Percentiles rank a stretch among this genome's conserved stretches.
phyloP scores from a whole-genome alignment of 2,888 invertebrate species.

The Lutraria lutraria region DNA sequence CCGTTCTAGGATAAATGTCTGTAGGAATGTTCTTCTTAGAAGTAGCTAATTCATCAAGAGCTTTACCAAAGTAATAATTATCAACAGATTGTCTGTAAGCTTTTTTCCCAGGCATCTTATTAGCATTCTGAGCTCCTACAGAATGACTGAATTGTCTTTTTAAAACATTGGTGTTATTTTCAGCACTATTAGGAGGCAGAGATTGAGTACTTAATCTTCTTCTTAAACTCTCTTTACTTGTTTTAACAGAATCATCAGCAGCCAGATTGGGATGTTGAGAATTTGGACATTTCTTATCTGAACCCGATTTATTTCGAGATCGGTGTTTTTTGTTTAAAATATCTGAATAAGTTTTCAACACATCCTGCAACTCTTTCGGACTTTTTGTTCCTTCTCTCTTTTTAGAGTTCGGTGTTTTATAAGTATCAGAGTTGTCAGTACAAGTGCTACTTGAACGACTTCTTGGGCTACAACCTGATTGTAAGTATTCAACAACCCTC shows the following conservation, averaged over 20 bases:
- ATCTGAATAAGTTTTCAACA: conserved; percentile 58
- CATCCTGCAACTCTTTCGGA: conserved; percentile 57
- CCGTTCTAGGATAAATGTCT: not conserved
- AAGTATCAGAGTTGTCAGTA: conserved; percentile 34
- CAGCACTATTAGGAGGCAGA: conserved; percentile 33
- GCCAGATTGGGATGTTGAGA: conserved; percentile 52
- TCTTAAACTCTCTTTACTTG: conserved; percentile 13
- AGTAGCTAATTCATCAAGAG: not conserved
- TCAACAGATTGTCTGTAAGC: not conserved
- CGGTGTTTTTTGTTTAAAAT: conserved; percentile 51
- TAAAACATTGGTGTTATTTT: not conserved
- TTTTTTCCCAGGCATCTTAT: not conserved
- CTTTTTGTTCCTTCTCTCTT: conserved; percentile 50
- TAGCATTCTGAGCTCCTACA: not conserved
- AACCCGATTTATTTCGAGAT: conserved; percentile 31
- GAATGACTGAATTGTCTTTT: conserved; percentile 4
- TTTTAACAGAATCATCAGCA: not conserved
- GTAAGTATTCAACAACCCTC: conserved; percentile 58
- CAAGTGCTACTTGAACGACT: conserved; percentile 54
- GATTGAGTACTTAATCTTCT: conserved; percentile 59
- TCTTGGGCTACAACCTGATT: conserved; percentile 40
- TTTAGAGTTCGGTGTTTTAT: conserved; percentile 28
- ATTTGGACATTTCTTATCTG: conserved; percentile 32
- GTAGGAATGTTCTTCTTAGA: not conserved
- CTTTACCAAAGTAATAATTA: not conserved